These are phyloP conservation scores for Melanocharis versteri DNA, from an alignment of 2,113 vertebrate species.

Conservation along the genomic window DNA sequence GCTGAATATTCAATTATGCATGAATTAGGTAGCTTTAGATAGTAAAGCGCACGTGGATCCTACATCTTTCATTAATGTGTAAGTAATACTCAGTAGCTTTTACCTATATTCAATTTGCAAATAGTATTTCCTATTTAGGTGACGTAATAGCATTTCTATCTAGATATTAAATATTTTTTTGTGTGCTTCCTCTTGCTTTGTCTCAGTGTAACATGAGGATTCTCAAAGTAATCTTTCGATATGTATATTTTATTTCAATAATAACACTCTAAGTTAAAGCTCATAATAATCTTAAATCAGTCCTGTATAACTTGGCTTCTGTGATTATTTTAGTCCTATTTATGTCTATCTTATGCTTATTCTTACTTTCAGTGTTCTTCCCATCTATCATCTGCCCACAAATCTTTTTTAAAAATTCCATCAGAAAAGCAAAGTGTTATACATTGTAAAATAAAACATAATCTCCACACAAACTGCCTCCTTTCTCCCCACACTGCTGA, in stretches of 20 bases:
- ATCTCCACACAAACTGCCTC: neutral
- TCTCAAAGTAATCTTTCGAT: neutral
- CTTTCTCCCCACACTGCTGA: neutral
- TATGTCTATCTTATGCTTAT: neutral
- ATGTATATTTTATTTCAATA: neutral
- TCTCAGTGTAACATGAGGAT: neutral
- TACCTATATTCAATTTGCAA: neutral
- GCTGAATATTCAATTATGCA: neutral
- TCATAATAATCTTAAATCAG: neutral
- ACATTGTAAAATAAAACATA: constrained; percentile 1
- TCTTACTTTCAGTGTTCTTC: neutral
- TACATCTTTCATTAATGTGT: neutral
- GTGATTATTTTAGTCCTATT: neutral
- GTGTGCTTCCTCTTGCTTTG: neutral
- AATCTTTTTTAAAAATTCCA: neutral
- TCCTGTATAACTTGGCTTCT: neutral
- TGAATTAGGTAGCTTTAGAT: neutral
- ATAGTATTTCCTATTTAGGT: neutral
- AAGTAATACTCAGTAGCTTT: neutral
- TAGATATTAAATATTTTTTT: neutral
- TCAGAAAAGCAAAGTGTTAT: neutral
- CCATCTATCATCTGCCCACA: neutral
- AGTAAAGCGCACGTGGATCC: neutral
- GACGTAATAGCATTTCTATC: neutral
- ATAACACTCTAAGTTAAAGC: neutral